A percentile compares a stretch with the other conserved stretches of the same genome.
These are phyloP conservation scores for Hartigia nigra DNA, from an alignment of 2,888 invertebrate genomes.

Conservation along the genomic window DNA sequence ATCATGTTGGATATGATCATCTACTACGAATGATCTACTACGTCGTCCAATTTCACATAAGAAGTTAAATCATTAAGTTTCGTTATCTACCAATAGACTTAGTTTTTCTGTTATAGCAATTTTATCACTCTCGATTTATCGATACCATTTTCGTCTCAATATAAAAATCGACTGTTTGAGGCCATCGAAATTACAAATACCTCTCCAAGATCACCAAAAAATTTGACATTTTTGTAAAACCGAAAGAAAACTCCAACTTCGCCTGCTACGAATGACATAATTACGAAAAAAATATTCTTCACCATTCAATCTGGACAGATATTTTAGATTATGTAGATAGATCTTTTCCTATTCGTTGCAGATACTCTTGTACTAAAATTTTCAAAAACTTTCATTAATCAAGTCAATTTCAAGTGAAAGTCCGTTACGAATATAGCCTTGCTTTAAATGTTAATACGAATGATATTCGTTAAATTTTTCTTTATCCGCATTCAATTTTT, in stretches of 20 bases:
- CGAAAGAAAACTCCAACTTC: background rate
- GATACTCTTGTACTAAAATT: background rate
- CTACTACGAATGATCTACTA: too few relatives aligned
- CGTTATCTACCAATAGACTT: background rate
- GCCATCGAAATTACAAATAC: background rate
- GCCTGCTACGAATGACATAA: background rate
- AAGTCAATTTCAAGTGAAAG: background rate
- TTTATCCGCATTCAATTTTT: background rate
- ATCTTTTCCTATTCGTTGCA: background rate
- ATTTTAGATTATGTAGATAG: background rate
- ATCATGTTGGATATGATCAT: too few relatives aligned
- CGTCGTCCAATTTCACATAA: background rate
- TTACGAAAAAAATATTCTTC: background rate
- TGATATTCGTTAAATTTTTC: too few relatives aligned
- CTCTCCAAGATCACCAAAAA: background rate
- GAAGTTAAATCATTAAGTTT: background rate
- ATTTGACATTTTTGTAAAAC: background rate
- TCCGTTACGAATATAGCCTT: background rate
- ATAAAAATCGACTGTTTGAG: background rate
- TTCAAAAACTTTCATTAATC: background rate
- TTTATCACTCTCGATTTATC: background rate
- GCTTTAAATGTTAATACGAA: background rate
- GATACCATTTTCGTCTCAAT: background rate
- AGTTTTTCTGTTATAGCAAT: background rate
- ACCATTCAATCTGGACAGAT: background rate